A percentile compares a stretch with the other conserved stretches of the same genome.
These are phyloP conservation scores for Pungitius pungitius DNA, from an alignment of 2,113 vertebrate species.

Conservation along the genomic window DNA sequence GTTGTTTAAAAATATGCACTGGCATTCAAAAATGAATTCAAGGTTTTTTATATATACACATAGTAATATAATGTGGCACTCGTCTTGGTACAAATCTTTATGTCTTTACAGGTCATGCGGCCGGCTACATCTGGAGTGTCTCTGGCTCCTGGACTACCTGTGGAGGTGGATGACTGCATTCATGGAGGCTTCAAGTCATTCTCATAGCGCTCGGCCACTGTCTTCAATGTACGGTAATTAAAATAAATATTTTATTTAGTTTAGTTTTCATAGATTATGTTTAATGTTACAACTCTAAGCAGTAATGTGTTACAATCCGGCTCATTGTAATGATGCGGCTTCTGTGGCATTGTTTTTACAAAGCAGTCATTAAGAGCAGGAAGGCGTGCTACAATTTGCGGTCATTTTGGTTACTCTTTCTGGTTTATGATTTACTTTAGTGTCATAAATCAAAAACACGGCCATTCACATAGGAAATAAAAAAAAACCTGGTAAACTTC, in stretches of 20 bases:
- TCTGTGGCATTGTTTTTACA: constrained; percentile 20
- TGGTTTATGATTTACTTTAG: constrained; percentile 46
- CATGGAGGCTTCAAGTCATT: background rate
- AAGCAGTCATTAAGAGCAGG: background rate
- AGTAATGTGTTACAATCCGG: constrained; percentile 1
- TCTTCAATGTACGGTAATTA: background rate
- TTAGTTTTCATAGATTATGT: background rate
- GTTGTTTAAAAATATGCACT: background rate
- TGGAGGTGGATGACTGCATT: background rate
- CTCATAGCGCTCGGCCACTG: background rate
- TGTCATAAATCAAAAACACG: constrained; percentile 42
- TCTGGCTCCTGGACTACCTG: background rate
- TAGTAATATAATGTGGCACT: background rate
- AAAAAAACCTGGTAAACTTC: constrained; percentile 2
- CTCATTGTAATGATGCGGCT: constrained; percentile 22
- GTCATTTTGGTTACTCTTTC: background rate
- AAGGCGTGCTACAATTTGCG: constrained; percentile 8
- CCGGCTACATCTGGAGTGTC: background rate
- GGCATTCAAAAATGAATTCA: background rate
- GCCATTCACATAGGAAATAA: background rate
- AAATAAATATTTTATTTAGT: background rate
- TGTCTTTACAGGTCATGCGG: constrained; percentile 4
- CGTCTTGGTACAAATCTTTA: background rate
- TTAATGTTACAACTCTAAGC: constrained; percentile 14
- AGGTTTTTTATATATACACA: background rate